Evolutionary conservation across 2,113 vertebrate species (phyloP).

Genomic region (Caretta caretta): DNA sequence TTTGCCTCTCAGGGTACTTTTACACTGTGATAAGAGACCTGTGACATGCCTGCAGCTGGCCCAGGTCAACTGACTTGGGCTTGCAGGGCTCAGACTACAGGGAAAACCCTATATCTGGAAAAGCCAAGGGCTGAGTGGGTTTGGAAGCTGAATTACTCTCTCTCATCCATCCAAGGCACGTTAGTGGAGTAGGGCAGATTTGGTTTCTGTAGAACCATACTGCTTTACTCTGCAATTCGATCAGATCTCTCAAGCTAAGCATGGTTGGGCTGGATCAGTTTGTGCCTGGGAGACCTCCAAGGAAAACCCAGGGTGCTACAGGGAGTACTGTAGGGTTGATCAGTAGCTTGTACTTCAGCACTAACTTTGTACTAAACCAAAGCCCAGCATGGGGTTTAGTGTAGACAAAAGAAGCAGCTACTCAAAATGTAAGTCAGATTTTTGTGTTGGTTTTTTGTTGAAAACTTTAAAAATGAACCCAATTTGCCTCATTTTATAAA

Average conservation of each 20-base stretch:
- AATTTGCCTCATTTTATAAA: conserved; percentile 52
- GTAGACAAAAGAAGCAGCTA: conserved; percentile 57
- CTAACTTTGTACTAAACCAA: neutral
- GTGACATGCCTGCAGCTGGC: rapidly evolving
- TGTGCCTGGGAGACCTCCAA: neutral
- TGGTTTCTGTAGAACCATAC: neutral
- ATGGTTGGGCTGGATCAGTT: neutral
- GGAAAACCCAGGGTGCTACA: neutral
- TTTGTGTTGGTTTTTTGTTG: conserved; percentile 4
- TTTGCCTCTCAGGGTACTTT: rapidly evolving
- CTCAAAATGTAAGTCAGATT: conserved; percentile 29
- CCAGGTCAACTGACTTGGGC: neutral
- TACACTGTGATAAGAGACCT: neutral
- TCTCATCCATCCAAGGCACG: neutral
- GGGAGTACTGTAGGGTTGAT: neutral
- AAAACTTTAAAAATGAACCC: conserved; percentile 58
- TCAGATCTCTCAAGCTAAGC: neutral
- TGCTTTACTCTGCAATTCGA: neutral
- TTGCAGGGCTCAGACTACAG: neutral
- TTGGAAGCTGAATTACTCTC: neutral
- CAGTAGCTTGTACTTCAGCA: neutral
- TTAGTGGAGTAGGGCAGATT: neutral
- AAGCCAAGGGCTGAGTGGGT: neutral
- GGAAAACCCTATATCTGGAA: neutral
- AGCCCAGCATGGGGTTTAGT: rapidly evolving